Base-by-base conservation (phyloP, 1,140 invertebrate species). In the Dendroctonus valens region DNA sequence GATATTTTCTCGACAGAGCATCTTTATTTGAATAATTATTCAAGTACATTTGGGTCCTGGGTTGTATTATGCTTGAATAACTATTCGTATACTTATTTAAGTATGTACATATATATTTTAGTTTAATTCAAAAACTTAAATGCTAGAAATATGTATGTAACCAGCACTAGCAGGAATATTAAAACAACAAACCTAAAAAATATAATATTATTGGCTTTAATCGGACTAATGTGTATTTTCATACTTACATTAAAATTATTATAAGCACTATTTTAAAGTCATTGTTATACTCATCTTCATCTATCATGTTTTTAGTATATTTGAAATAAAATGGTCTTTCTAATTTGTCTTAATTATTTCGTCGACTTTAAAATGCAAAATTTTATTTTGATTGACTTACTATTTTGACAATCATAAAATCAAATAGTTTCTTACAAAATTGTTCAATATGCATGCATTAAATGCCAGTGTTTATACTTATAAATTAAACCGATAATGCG, bases 211-310 rank as follows among this genome's bases (percentile, higher is more conserved):
- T 11, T 55, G 51, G 11, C 7, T 38, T 42, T 7, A 51, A 8
- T 41, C 15, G 14, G 7, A 15, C 37, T 9, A 41, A 52, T 15
- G 41, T 2, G 11, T 62, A 12, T 37, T 60, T 62, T 6, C 7
- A 51, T 48, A 65, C 67, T 65, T 69, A 66, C 68, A 65, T 5
- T 41, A 62, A 40, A 39, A 66, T 7, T 9, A 69, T 49, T 7
- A 62, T 38, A 48, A 65, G 58, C 7, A 69, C 46, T 37, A 69
- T 38, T 40, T 55, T 65, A 40, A 69, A 65, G 49, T 65, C 62
- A 40, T 15, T 41, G 39, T 69, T 65, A 48, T 69, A 69, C 8
- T 61, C 63, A 15, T 61, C 41, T 41, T 41, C 14, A 41, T 61
- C 46, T 14, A 57, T 42, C 62, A 65, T 63, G 26, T 42, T 48